Percentiles rank a stretch among this genome's conserved stretches.
Conservation (phyloP, 2,113 vertebrate genomes). For the Xerus inauris region DNA sequence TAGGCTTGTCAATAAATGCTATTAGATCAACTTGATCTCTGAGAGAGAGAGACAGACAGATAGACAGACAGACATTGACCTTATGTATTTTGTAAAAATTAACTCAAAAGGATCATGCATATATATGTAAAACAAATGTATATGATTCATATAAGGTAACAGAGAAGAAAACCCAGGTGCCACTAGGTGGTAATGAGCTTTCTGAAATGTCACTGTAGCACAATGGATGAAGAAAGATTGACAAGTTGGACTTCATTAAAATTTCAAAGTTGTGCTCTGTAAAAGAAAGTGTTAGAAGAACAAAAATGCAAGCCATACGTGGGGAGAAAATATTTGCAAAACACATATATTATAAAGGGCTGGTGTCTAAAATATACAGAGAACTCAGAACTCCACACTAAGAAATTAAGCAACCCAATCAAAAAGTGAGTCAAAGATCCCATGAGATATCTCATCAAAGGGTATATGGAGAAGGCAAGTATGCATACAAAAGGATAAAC, state of each 20-base stretch:
- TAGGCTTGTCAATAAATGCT: neutral
- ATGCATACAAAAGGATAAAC: neutral
- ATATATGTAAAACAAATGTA: neutral
- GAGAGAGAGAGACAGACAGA: no score
- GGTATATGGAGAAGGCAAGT: neutral
- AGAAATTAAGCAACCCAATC: neutral
- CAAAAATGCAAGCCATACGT: neutral
- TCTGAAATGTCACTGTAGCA: neutral
- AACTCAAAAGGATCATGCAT: neutral
- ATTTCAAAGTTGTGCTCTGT: neutral
- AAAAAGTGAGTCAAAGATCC: neutral
- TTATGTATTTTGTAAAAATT: neutral
- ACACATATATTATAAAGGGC: neutral
- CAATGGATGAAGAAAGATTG: neutral
- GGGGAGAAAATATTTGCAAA: neutral
- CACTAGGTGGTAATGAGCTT: neutral
- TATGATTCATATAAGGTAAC: neutral
- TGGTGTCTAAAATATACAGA: neutral
- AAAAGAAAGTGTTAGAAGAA: neutral
- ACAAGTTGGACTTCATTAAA: neutral
- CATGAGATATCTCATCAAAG: neutral
- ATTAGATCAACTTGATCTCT: neutral
- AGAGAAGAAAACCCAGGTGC: neutral
- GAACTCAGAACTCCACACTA: neutral
- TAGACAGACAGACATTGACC: fast-evolving